phyloP scores from a whole-genome alignment of 2,888 invertebrate species.

The Fabriciana adippe region DNA sequence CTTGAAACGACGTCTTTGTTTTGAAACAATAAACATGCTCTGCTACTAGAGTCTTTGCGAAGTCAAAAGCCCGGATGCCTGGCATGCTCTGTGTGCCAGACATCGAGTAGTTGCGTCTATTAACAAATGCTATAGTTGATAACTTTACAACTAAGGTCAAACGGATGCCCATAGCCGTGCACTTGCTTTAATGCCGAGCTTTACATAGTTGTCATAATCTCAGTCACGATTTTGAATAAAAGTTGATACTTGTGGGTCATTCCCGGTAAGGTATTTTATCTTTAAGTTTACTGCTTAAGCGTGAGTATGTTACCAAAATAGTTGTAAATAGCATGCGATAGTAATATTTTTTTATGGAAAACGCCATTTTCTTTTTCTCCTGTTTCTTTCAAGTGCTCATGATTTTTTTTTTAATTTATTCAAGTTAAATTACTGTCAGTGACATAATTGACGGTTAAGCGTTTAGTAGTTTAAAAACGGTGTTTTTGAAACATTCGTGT shows the following conservation, averaged over 20 bases:
- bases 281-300: not conserved
- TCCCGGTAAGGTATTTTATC: conserved; percentile 30
- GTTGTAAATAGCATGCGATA: too few species aligned
- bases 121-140: conserved; percentile 51
- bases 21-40: conserved; percentile 70
- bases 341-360: too few species aligned
- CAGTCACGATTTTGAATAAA: conserved; percentile 39
- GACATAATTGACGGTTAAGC: too few species aligned
- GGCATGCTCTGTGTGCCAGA: conserved; percentile 51
- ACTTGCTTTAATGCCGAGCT: conserved; percentile 17
- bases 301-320: not conserved
- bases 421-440: too few species aligned
- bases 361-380: too few species aligned
- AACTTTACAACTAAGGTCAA: conserved; percentile 41
- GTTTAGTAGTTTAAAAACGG: too few species aligned
- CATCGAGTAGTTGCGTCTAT: conserved; percentile 60
- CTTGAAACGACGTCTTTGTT: conserved; percentile 71
- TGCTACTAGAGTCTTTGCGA: conserved; percentile 60
- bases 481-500: too few species aligned
- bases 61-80: conserved; percentile 47
- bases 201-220: conserved; percentile 42
- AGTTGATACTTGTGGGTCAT: conserved; percentile 35
- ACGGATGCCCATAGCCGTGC: not conserved
- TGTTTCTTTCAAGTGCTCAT: too few species aligned
- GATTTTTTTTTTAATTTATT: too few species aligned